Evolutionary conservation across 2,113 vertebrate species (phyloP), one percentile per base, ranked within the genome.

Genomic region (Dunckerocampus dactyliophorus): DNA sequence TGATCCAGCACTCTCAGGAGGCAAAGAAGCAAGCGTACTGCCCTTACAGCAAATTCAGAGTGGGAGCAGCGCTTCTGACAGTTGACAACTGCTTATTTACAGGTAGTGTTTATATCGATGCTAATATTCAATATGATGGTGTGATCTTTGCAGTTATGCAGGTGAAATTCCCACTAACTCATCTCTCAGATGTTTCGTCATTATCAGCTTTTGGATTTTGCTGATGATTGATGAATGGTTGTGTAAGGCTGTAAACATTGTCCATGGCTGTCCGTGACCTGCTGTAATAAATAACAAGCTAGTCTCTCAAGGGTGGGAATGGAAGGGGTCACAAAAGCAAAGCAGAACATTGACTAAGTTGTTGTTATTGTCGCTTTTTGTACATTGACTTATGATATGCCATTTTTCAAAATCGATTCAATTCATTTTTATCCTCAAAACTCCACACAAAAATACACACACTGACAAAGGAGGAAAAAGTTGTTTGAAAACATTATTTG

Each of bases 11-110:
- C 49, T 88, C 93, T 37, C 82, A 51, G 0, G 88, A 93, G 52
- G 95, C 92, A 47, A 97, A 93, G 79, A 67, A 60, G 14, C 80
- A 82, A 0, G 90, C 96, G 0, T 94, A 98, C 69, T 95, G 94
- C 62, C 94, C 93, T n/a, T 98, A 98, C 89, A 97, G 95, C 80
- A 90, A 74, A 21, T 98, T 96, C 86, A 90, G 91, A 3, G 95
- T 98, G 19, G 95, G 96, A 0, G 95, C 96, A 0, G 96, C 96
- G 0, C 83, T 98, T 22, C 89, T 97, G 76, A 91, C 94, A 0
- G 0, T 16, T 0, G 74, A 93, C 0, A 89, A 92, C 53, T 77
- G 42, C 52, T 84, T 96, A 67, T 92, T 93, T 81, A 92, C 90
- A 0, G 95, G 95, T 96, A 86, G 93, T 63, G 31, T 55, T 37